These are phyloP conservation scores for Apis florea DNA, from an alignment of 1,140 invertebrate genomes.

Conservation along the genomic window DNA sequence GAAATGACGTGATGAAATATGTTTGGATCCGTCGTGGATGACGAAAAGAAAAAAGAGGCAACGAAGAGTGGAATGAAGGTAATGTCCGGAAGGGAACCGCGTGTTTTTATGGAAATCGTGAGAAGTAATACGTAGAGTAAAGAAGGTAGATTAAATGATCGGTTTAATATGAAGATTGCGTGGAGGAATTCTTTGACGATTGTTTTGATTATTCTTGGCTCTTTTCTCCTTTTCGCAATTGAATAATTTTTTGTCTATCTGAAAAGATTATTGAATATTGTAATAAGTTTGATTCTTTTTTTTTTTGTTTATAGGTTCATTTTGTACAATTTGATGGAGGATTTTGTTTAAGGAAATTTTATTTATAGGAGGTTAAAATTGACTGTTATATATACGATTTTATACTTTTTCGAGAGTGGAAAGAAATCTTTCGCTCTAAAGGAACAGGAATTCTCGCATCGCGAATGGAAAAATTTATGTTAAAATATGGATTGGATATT, in stretches of 20 bases:
- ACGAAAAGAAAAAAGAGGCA: not conserved
- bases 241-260: too few relatives aligned
- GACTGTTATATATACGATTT: too few relatives aligned
- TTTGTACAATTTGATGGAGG: too few relatives aligned
- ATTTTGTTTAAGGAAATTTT: too few relatives aligned
- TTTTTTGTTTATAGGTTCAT: too few relatives aligned
- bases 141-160: constrained; percentile 61
- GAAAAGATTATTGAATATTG: too few relatives aligned
- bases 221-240: not conserved
- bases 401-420: not conserved
- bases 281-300: too few relatives aligned
- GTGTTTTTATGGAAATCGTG: constrained; percentile 76
- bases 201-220: not conserved
- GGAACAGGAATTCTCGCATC: not conserved
- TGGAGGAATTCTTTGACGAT: constrained; percentile 46
- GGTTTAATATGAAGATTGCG: too few relatives aligned
- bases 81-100: constrained; percentile 47
- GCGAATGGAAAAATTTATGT: not conserved
- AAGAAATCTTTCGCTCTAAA: not conserved
- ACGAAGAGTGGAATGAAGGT: not conserved
- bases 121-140: constrained; percentile 71
- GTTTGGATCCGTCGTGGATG: constrained; percentile 55
- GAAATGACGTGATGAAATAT: constrained; percentile 75
- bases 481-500: not conserved
- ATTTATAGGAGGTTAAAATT: too few relatives aligned